Evolutionary conservation across 2,888 invertebrate species (phyloP).

Genomic region (Coleophora deauratella): DNA sequence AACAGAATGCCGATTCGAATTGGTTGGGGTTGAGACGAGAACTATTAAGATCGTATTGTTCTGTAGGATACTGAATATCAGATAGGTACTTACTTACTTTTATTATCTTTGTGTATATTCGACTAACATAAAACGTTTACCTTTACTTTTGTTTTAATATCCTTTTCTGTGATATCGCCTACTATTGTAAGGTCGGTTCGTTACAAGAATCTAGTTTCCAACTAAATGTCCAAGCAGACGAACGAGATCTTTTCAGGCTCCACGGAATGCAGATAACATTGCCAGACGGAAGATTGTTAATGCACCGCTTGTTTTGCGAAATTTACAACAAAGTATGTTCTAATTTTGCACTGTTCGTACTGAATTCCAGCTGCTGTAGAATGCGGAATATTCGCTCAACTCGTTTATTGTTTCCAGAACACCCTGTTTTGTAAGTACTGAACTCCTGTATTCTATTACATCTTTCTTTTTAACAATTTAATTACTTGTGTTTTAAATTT

Average conservation of each 20-base stretch:
- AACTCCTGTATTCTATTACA: neutral
- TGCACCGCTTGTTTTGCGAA: constrained; percentile 39
- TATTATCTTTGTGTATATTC: too few species aligned
- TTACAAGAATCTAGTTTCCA: too few species aligned
- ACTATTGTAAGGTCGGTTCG: too few species aligned
- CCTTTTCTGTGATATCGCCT: too few species aligned
- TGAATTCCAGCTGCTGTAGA: constrained; percentile 36
- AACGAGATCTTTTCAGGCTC: too few species aligned
- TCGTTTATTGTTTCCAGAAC: constrained; percentile 28
- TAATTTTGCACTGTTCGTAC: constrained; percentile 40
- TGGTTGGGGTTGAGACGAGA: too few species aligned
- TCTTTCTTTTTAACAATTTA: neutral
- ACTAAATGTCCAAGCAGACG: too few species aligned
- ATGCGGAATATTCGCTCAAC: constrained; percentile 36
- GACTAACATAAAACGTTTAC: too few species aligned
- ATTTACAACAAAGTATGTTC: constrained; percentile 50
- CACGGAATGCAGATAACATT: too few species aligned
- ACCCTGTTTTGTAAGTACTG: neutral
- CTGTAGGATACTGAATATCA: too few species aligned
- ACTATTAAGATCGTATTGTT: neutral
- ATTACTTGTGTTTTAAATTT: neutral
- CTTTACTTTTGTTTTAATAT: too few species aligned
- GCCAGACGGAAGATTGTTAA: constrained; percentile 11
- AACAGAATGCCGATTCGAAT: constrained; percentile 28
- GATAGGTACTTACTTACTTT: too few species aligned